Evolutionary conservation across 2,888 invertebrate species (phyloP), one percentile per base, ranked within the genome.

Genomic region (Campopleginae sp.): DNA sequence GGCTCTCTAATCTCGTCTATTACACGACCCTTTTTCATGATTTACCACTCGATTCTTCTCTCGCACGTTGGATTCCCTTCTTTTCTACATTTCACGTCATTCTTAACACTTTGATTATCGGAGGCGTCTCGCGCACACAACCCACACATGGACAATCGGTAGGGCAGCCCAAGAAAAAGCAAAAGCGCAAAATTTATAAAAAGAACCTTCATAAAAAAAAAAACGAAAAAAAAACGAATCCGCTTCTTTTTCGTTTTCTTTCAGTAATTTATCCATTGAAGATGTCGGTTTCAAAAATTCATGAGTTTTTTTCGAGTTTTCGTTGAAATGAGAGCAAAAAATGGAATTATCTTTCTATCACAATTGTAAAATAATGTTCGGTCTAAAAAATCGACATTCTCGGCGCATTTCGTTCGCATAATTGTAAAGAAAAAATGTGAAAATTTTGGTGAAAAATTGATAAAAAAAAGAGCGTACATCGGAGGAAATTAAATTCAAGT

Each of bases 401-500:
- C 42, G 14, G 66, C 14, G 14, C 10, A 44, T 23, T 66, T 42
- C 3, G 14, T 27, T 44, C 10, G 38, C 10, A 27, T 23, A 46
- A 27, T 68, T 70, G 27, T 27, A 10, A 23, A 27, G 31, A 46
- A 68, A 70, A 17, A 42, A 8, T 31, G 17, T 33, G 31, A 51
- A 46, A 42, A 10, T 2, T 14, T 1, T 27, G 1, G 58, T 58
- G 12, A 27, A 72, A 58, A n/a, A 23, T 38, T 33, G 1, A 46
- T 31, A 14, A 72, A 58, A 17, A 54, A 19, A 54, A 6, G 38
- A 12, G 19, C 10, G 54, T 65, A 17, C 23, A 77, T 19, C 17
- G 38, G 61, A 74, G 74, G 31, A 61, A 27, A 46, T 46, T 44
- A 72, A 82, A 75, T 75, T 31, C 14, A 48, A 66, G 44, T 85